Evolutionary conservation across 2,797 vertebrate genomes (phyloP), one percentile per base, ranked within the genome.

Genomic region (Natrix natrix): DNA sequence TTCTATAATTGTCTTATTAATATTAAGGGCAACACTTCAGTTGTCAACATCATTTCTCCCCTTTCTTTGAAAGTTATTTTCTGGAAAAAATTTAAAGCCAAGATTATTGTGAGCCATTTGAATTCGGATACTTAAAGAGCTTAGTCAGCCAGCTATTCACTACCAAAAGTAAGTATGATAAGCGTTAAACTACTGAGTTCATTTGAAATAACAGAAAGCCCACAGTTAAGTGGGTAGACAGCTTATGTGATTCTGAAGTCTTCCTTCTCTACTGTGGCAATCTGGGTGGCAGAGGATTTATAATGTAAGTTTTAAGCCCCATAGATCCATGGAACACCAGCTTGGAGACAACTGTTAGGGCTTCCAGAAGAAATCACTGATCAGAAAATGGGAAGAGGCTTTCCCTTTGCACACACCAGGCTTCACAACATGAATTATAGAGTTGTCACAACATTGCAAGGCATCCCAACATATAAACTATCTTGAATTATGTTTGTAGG

Each of bases 21-120:
- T 48, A 83, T 83, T 83, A 83, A 48, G 74, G 74, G 37, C 4
- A 24, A 48, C 74, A 83, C 37, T 48, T 48, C 74, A 48, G 37
- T 48, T 83, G 74, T 83, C 74, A 83, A 24, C 8, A 48, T 48
- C 8, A 48, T 20, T 24, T 92, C 86, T 48, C 28, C 89, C 48
- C 92, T 87, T 93, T 69, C 57, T 87, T 90, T 63, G 63, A 55
- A 92, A 92, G 92, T 91, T 91, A 4, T 95, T 91, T 92, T 88
- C 14, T 88, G 93, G 43, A 93, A 94, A 57, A 94, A 94, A 94
- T 94, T 63, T 89, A 83, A 83, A 83, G 74, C 37, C 37, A 83
- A 83, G 74, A 83, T 83, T 83, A 83, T 83, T 83, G 48, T 83
- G 37, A 48, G 37, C 74, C 37, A 24, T 83, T 83, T 48, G 74